Conservation (phyloP, 2,113 vertebrate species). For the Malurus melanocephalus region DNA sequence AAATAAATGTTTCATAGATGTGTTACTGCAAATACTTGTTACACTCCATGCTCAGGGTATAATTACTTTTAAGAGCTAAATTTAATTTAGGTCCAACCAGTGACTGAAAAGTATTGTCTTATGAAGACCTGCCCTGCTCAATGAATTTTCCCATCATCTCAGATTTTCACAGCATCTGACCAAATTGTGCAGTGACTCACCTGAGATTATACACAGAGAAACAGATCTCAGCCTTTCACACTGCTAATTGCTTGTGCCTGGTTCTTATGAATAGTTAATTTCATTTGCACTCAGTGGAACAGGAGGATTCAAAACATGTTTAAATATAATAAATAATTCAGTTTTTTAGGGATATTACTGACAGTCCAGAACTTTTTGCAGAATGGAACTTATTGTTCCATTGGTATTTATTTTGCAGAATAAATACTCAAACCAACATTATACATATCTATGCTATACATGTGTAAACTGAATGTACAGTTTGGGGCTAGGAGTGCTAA, state of each 20-base stretch:
- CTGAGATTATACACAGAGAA: background rate
- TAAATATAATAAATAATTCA: background rate
- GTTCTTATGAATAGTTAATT: background rate
- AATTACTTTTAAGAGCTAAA: background rate
- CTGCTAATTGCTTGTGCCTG: background rate
- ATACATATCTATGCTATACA: background rate
- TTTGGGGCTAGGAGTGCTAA: background rate
- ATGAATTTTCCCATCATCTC: background rate
- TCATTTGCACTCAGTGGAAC: background rate
- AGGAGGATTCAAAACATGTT: background rate
- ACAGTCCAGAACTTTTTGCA: background rate
- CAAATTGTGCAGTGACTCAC: background rate
- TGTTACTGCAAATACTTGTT: background rate
- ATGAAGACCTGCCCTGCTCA: background rate
- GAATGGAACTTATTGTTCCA: too few species aligned
- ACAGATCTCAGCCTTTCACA: background rate
- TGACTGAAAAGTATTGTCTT: background rate
- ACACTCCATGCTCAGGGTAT: background rate
- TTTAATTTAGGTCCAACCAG: background rate
- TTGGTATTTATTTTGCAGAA: too few species aligned
- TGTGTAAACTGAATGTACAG: background rate
- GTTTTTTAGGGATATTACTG: background rate
- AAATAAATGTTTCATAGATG: background rate
- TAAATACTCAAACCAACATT: background rate
- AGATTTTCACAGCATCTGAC: background rate